Evolutionary conservation across 2,888 invertebrate genomes (phyloP), one percentile per base, ranked within the genome.

Genomic region (Drosophila yooni): DNA sequence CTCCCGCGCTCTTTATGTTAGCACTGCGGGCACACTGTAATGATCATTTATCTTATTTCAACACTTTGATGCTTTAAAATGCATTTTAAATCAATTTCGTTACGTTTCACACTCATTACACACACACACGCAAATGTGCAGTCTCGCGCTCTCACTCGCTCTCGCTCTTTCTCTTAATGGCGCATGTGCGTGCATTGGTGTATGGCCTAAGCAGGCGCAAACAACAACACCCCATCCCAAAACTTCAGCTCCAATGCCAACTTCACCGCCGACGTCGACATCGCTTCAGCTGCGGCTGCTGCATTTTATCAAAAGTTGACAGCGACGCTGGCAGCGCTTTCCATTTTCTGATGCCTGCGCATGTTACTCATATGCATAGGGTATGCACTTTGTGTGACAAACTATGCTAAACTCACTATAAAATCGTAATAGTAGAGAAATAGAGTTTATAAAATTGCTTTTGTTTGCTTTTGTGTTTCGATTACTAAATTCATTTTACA

Each of bases 71-170:
- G 86, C 84, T 80, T 90, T 84, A 90, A 85, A 84, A 84, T 84
- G 83, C 83, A 90, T 90, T 91, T 82, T 79, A 84, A 91, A 91
- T 91, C 86, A 87, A 91, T 91, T 91, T 89, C 71, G 88, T 79
- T 83, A 75, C 82, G 69, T 78, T 82, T 76, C 58, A 81, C 73
- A 71, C 79, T 54, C 53, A 57, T 58, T 52, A 56, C 52, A 56
- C 38, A 51, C 34, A 50, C 34, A 40, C 67, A 54, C 43, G 46
- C 58, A 57, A 57, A 61, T 57, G 53, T 43, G 10, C 13, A 10
- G 54, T 36, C 18, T 36, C 10, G 27, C 54, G 25, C 57, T 31
- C 63, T 38, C 53, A 10, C 62, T 4, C 40, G 29, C 52, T 27
- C 36, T 52, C 18, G 11, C 25, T 36, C 40, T 31, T 11, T 52